These are phyloP conservation scores for Trichonephila clavata DNA, from an alignment of 1,140 invertebrate species.

Conservation along the genomic window DNA sequence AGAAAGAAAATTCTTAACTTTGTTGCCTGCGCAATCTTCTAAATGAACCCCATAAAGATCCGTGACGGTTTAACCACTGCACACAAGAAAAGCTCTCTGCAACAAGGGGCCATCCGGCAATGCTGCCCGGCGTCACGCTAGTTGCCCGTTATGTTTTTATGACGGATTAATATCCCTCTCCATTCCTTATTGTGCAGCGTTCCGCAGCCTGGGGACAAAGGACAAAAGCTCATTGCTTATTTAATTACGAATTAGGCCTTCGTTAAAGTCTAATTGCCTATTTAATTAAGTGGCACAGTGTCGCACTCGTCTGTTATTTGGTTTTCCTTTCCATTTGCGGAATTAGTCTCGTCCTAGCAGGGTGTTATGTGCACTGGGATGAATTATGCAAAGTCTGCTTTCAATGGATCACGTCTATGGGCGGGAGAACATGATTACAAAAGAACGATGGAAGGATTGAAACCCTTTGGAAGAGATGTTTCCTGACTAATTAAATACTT, in stretches of 20 bases:
- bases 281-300: slow-evolving; percentile 50
- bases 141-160: slow-evolving; percentile 33
- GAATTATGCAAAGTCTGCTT: slow-evolving; percentile 33
- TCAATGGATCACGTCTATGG: slow-evolving; percentile 14
- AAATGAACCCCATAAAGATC: background rate
- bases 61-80: background rate
- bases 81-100: background rate
- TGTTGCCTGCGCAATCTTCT: background rate
- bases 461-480: background rate
- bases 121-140: background rate
- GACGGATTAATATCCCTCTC: slow-evolving; percentile 25
- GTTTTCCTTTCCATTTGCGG: slow-evolving; percentile 53
- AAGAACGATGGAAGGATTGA: slow-evolving; percentile 1
- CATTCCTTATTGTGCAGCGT: slow-evolving; percentile 43
- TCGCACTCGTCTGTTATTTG: slow-evolving; percentile 26
- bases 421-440: background rate
- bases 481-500: background rate
- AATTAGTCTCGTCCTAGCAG: slow-evolving; percentile 7
- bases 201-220: background rate
- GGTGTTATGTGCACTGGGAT: slow-evolving; percentile 9
- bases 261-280: slow-evolving; percentile 66
- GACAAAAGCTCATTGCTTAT: slow-evolving; percentile 30
- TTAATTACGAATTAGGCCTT: slow-evolving; percentile 60
- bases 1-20: no score
- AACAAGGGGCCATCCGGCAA: background rate